A percentile compares a stretch with the other conserved stretches of the same genome.
Conservation (phyloP, 2,888 invertebrate genomes). For the Philhelius pedissequus region DNA sequence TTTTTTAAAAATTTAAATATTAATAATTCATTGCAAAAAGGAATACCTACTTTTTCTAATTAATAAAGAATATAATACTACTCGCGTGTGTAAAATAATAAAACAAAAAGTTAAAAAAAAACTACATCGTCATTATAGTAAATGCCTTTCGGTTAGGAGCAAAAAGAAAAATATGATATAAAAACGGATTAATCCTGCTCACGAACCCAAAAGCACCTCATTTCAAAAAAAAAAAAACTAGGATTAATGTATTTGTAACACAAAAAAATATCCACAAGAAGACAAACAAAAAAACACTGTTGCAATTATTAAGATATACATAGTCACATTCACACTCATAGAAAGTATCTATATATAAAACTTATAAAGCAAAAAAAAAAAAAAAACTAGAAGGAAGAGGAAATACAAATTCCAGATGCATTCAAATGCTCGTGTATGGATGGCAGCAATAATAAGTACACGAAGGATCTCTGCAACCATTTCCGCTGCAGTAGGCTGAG, state of each 20-base stretch:
- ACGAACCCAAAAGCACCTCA: slow-evolving; percentile 17
- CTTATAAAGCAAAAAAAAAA: slow-evolving; percentile 6
- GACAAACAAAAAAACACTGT: slow-evolving; percentile 2
- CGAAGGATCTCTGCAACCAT: slow-evolving; percentile 63
- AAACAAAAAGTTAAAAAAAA: slow-evolving; percentile 9
- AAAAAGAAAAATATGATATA: slow-evolving; percentile 9
- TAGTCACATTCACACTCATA: slow-evolving; percentile 7
- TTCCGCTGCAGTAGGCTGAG: slow-evolving; percentile 64
- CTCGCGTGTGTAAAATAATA: slow-evolving; percentile 38
- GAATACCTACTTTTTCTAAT: slow-evolving; percentile 17
- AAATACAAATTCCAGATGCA: slow-evolving; percentile 57
- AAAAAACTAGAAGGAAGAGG: background rate
- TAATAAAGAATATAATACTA: slow-evolving; percentile 7
- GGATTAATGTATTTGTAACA: slow-evolving; percentile 29
- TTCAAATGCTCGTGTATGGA: slow-evolving; percentile 63
- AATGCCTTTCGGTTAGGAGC: slow-evolving; percentile 5
- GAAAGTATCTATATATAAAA: slow-evolving; percentile 6
- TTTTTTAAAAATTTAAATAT: background rate
- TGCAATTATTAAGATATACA: slow-evolving; percentile 8
- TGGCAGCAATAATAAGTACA: slow-evolving; percentile 58
- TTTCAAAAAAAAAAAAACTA: slow-evolving; percentile 8
- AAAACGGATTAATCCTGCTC: slow-evolving; percentile 41
- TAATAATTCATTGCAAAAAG: slow-evolving; percentile 16
- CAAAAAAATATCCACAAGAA: slow-evolving; percentile 27
- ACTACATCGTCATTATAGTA: slow-evolving; percentile 4